Conservation (phyloP, 2,888 invertebrate species). For the Plutella xylostella region DNA sequence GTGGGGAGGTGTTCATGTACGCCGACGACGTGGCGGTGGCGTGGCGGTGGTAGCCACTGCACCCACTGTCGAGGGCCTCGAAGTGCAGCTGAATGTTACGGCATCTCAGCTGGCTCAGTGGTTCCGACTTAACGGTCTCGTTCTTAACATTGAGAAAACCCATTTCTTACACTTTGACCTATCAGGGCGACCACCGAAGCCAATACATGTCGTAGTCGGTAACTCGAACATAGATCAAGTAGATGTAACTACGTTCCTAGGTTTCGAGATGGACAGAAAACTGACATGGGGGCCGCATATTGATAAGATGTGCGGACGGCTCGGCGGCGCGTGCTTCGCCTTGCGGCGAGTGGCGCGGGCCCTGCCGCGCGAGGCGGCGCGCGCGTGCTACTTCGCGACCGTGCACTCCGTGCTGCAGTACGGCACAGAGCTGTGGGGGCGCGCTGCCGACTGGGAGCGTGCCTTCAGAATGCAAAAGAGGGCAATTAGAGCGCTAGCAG, state of each 20-base stretch:
- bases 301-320: slow-evolving; percentile 3
- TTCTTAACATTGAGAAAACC: too few species aligned
- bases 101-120: too few species aligned
- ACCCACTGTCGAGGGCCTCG: too few species aligned
- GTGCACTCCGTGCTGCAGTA: slow-evolving; percentile 9
- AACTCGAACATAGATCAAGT: neutral
- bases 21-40: too few species aligned
- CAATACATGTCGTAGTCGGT: too few species aligned
- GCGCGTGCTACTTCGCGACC: slow-evolving; percentile 11
- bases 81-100: too few species aligned
- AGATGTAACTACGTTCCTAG: slow-evolving; percentile 4
- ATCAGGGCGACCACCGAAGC: too few species aligned
- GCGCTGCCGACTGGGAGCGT: slow-evolving; percentile 10
- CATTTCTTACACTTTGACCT: too few species aligned
- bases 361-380: neutral
- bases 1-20: too few species aligned
- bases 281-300: slow-evolving; percentile 8
- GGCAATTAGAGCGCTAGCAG: neutral
- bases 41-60: too few species aligned
- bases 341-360: slow-evolving; percentile 1
- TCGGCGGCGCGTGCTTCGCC: slow-evolving; percentile 8
- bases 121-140: too few species aligned
- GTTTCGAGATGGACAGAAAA: slow-evolving; percentile 7
- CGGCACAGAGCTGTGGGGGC: slow-evolving; percentile 9
- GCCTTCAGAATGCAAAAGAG: slow-evolving; percentile 10